A percentile compares a stretch with the other conserved stretches of the same genome.
Conservation (phyloP, 2,888 invertebrate species). For the Lordiphosa fenestrarum region DNA sequence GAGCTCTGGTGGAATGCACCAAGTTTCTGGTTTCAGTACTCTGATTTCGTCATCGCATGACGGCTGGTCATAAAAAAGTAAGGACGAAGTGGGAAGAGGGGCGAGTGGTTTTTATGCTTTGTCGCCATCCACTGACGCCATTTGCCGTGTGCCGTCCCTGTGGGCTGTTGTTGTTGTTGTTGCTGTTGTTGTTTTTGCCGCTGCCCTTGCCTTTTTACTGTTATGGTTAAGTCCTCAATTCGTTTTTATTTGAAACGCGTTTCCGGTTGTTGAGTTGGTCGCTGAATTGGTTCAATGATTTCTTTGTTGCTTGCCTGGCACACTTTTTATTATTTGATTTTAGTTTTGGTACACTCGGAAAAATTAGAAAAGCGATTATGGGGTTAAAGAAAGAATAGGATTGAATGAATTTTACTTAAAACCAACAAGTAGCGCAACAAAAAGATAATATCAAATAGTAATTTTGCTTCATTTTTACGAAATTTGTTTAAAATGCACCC, state of each 20-base stretch:
- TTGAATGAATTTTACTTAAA: no score
- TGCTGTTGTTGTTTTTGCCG: constrained; percentile 18
- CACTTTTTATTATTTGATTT: constrained; percentile 11
- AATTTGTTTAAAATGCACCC: no score
- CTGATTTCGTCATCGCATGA: constrained; percentile 52
- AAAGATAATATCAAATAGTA: no score
- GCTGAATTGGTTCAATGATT: constrained; percentile 76
- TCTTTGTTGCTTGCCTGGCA: constrained; percentile 42
- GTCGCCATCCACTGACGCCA: constrained; percentile 68
- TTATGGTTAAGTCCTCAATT: constrained; percentile 71
- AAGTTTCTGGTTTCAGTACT: constrained; percentile 14
- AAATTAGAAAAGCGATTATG: no score
- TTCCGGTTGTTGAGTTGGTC: constrained; percentile 76
- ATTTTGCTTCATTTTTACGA: no score
- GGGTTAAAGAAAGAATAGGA: no score
- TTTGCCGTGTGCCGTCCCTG: constrained; percentile 49
- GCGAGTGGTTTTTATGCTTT: constrained; percentile 68
- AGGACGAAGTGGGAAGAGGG: constrained; percentile 56
- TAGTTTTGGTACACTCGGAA: constrained; percentile 4
- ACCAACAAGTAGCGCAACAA: no score
- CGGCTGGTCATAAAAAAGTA: constrained; percentile 60
- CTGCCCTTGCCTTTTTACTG: constrained; percentile 54
- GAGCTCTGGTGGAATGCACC: constrained; percentile 12
- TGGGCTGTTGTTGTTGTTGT: constrained; percentile 12
- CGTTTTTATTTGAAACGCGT: constrained; percentile 75